Evolutionary conservation across 2,888 invertebrate species (phyloP).

Genomic region (Galerucella nymphaeae): DNA sequence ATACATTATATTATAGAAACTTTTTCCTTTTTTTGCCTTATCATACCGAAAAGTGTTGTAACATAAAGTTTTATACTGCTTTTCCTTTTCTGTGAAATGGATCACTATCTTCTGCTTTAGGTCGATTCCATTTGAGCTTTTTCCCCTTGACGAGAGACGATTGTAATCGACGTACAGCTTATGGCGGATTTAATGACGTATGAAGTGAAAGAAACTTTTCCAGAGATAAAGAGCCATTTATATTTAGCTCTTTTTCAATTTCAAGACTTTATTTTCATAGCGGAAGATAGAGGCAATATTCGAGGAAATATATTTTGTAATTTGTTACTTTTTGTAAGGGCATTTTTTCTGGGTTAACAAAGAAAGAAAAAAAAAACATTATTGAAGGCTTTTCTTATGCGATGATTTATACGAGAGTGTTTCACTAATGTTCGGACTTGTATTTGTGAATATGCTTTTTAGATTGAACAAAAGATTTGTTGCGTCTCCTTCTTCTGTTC

Average conservation of each 20-base stretch:
- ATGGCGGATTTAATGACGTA: slow-evolving; percentile 33
- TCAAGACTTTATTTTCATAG: neutral
- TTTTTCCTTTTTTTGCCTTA: neutral
- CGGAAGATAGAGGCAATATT: neutral
- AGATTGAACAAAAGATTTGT: no score
- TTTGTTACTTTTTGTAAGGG: slow-evolving; percentile 5
- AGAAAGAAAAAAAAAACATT: neutral
- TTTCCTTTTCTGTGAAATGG: neutral
- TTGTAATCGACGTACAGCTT: slow-evolving; percentile 25
- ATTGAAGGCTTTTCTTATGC: neutral
- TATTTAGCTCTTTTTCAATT: slow-evolving; percentile 8
- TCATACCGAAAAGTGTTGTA: neutral
- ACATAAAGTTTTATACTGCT: neutral
- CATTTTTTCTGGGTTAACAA: no score
- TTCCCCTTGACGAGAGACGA: slow-evolving; percentile 10
- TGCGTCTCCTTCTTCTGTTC: no score
- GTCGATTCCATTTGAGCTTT: slow-evolving; percentile 23
- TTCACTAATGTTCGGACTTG: no score
- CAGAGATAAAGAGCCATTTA: slow-evolving; percentile 9
- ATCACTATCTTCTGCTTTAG: slow-evolving; percentile 11
- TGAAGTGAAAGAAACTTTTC: slow-evolving; percentile 25
- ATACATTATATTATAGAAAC: neutral
- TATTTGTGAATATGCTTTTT: no score
- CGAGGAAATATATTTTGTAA: neutral
- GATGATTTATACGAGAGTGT: no score